phyloP scores from a whole-genome alignment of 2,888 invertebrate genomes.

The Steinernema scapterisci region DNA sequence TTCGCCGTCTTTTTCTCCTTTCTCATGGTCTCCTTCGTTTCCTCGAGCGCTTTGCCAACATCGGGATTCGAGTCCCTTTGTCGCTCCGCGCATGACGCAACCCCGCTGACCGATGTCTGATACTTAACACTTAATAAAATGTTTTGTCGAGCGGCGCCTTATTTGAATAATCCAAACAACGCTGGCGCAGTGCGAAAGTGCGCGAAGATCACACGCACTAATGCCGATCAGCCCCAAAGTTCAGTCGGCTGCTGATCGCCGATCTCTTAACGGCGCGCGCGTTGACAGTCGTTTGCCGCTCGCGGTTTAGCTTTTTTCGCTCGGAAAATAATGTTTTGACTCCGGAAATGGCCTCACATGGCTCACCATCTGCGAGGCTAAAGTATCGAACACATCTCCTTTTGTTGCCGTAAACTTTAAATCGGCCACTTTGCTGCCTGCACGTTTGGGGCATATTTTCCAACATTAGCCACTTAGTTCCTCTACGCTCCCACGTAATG shows the following conservation, averaged over 20 bases:
- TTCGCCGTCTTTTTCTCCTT: constrained; percentile 14
- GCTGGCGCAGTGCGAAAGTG: background rate
- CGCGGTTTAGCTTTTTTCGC: background rate
- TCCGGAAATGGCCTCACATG: background rate
- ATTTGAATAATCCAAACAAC: constrained; percentile 25
- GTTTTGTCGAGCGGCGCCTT: background rate
- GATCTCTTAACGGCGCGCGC: constrained; percentile 14
- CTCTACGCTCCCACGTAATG: background rate
- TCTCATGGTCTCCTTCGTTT: background rate
- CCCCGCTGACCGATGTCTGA: constrained; percentile 20
- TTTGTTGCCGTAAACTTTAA: background rate
- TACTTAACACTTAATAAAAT: background rate
- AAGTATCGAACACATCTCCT: background rate
- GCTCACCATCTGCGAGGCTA: background rate
- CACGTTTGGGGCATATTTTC: no score
- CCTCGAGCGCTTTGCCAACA: constrained; percentile 21
- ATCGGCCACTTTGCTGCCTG: no score
- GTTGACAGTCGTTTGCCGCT: background rate
- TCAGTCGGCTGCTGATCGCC: constrained; percentile 9
- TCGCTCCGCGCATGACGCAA: constrained; percentile 20
- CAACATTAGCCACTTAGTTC: background rate
- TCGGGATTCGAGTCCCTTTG: background rate
- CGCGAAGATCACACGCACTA: constrained; percentile 30
- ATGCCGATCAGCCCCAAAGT: constrained; percentile 12
- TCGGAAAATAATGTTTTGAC: background rate